These are phyloP conservation scores for Phataginus tricuspis DNA, from an alignment of 2,797 vertebrate species.

Conservation along the genomic window DNA sequence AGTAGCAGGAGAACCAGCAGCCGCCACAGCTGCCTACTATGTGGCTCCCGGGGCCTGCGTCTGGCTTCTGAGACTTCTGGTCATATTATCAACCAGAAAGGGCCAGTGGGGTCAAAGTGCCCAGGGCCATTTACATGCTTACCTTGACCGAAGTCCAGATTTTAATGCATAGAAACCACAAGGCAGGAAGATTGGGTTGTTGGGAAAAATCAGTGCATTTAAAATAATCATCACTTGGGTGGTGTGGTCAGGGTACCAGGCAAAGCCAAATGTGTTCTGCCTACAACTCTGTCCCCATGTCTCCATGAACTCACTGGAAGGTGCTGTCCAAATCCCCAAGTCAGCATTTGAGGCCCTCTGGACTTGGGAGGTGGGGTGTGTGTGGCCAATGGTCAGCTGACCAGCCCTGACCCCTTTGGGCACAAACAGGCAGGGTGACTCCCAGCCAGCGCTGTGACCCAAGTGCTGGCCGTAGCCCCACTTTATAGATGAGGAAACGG, in stretches of 20 bases:
- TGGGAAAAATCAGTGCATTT: not conserved
- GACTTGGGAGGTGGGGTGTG: not conserved
- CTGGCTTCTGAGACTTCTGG: not conserved
- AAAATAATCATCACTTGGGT: not conserved
- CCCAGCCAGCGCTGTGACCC: not conserved
- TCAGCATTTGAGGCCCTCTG: not conserved
- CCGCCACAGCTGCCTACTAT: accelerated
- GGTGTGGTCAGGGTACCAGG: not conserved
- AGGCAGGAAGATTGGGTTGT: not conserved
- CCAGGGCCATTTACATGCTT: not conserved
- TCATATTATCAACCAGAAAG: not conserved
- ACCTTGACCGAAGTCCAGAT: not conserved
- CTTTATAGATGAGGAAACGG: not conserved
- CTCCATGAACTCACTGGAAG: not conserved
- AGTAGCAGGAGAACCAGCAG: not conserved
- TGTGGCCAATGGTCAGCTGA: not conserved
- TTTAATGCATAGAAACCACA: not conserved
- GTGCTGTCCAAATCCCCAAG: not conserved
- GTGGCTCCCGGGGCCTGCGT: not conserved
- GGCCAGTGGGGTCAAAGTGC: accelerated
- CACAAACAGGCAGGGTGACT: accelerated
- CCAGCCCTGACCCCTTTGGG: not conserved
- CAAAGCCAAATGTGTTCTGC: not conserved
- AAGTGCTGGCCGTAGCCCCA: not conserved
- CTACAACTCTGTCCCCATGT: accelerated